Base-by-base conservation (phyloP, 2,888 invertebrate genomes). In the Tubiluchus corallicola region DNA sequence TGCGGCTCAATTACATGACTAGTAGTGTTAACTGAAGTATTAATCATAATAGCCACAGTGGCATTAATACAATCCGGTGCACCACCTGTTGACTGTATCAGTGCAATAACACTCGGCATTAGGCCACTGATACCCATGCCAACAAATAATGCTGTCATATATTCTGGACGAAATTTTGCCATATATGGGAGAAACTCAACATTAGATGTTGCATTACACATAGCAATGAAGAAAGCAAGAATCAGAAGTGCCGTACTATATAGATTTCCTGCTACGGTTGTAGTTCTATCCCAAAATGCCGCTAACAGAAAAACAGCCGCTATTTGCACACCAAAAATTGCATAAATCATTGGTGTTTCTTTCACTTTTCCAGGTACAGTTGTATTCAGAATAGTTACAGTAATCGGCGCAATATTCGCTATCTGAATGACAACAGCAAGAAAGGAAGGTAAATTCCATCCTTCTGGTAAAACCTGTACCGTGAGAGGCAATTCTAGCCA, bases 401-500 rank as follows among this genome's bases (percentile, higher is more conserved):
- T n/a, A n/a, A n/a, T n/a, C n/a, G n/a, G n/a, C n/a, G n/a, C n/a
- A n/a, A 83, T 65, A 65, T 85, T 85, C 38, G 81, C 83, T 29
- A 82, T 66, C 61, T 74, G 88, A 37, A 85, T 77, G 50, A 84
- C 74, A 49, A 85, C 72, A 37, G 77, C 76, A 63, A 90, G 74
- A 59, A 79, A 79, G 1, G 85, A 77, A 1, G 87, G 81, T 48
- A 90, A 71, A 57, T 71, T 73, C 87, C 88, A 90, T 55, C 74
- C 73, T 68, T 90, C 90, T 1, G 90, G 88, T 42, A 84, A 74
- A 9, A 9, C 9, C 49, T 76, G 71, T 4, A 85, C 82, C 45
- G 90, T 68, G 50, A 87, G 68, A n/a, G 88, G 88, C 50, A 88
- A 67, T 63, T 90, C 83, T 50, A 87, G 78, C 69, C 77, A 90